These are phyloP conservation scores for Bombus waltoni DNA, from an alignment of 1,140 invertebrate species.

Conservation along the genomic window DNA sequence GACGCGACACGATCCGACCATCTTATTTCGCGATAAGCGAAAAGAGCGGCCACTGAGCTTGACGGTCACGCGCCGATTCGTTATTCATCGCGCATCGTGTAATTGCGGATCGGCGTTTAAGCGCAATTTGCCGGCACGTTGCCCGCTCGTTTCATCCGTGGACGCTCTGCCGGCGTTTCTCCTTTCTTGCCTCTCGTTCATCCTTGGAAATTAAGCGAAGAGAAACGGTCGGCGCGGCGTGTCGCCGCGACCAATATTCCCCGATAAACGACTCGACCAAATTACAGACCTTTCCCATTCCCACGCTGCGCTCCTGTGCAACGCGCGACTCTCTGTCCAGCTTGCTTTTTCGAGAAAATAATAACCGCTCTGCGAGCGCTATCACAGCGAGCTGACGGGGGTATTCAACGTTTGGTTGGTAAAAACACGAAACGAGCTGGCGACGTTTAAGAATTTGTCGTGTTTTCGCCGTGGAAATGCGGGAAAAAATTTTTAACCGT, in stretches of 20 bases:
- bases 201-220: conserved; percentile 20
- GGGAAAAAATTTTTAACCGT: not conserved
- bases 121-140: conserved; percentile 24
- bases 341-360: conserved; percentile 1
- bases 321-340: not conserved
- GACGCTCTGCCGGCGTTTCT: not conserved
- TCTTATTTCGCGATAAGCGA: conserved; percentile 16
- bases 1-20: not conserved
- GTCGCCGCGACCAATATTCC: conserved; percentile 8
- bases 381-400: not conserved
- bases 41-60: not conserved
- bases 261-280: conserved; percentile 22
- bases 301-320: not conserved
- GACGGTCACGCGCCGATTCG: conserved; percentile 43
- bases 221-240: not conserved
- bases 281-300: conserved; percentile 24
- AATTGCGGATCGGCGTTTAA: conserved; percentile 35
- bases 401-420: no score
- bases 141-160: not conserved
- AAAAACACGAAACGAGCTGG: not conserved
- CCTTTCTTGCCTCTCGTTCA: not conserved
- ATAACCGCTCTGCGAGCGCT: not conserved
- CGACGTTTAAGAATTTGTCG: not conserved
- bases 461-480: not conserved
- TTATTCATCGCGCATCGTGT: conserved; percentile 45